Conservation (phyloP, 2,888 invertebrate species). For the Cataglyphis cursor region DNA sequence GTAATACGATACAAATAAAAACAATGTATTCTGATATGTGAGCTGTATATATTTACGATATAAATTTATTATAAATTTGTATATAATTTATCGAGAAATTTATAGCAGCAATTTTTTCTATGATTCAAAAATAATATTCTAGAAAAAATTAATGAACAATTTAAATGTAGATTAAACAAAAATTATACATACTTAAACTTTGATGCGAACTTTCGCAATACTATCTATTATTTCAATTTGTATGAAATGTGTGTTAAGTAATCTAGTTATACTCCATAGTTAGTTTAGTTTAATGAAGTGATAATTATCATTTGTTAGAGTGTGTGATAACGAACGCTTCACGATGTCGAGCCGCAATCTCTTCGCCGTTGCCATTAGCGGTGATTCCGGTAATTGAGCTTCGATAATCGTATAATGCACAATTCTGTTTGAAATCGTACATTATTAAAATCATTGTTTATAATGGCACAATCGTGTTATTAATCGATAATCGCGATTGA, state of each 20-base stretch:
- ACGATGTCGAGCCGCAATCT: not conserved
- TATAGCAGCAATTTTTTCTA: not conserved
- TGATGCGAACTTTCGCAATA: not conserved
- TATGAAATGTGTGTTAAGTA: slow-evolving; percentile 1
- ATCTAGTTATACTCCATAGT: not conserved
- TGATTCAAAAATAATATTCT: not conserved
- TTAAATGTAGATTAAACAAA: not conserved
- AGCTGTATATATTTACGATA: not conserved
- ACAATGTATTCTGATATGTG: not conserved
- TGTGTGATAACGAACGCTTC: slow-evolving; percentile 29
- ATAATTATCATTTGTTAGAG: slow-evolving; percentile 32
- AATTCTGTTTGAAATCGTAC: slow-evolving; percentile 16
- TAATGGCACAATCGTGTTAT: not conserved
- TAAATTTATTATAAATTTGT: not conserved
- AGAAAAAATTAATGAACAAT: not conserved
- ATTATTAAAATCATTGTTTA: slow-evolving; percentile 14
- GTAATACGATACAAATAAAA: not conserved
- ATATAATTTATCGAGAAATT: not conserved
- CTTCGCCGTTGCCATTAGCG: slow-evolving; percentile 18
- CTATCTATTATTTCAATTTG: slow-evolving; percentile 9
- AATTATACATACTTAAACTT: slow-evolving; percentile 5
- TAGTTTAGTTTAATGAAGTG: not conserved
- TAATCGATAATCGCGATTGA: not conserved
- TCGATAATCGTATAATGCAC: slow-evolving; percentile 13
- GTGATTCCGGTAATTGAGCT: slow-evolving; percentile 19